Conservation (phyloP, 2,888 invertebrate species). For the Trichogramma evanescens region DNA sequence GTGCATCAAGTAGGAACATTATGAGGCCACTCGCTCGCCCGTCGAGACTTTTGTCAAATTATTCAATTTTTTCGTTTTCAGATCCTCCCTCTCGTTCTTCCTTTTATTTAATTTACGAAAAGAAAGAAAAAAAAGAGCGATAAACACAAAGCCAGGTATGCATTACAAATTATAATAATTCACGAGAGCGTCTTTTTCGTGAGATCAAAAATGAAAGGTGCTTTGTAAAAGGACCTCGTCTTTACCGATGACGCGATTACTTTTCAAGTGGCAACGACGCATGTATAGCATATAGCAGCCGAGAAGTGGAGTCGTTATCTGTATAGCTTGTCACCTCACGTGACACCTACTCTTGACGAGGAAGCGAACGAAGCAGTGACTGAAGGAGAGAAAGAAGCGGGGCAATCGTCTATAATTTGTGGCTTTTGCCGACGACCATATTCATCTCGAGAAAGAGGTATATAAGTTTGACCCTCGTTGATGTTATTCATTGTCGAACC, state of each 20-base stretch:
- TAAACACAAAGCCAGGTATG: too few species aligned
- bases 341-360: slow-evolving; percentile 25
- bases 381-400: slow-evolving; percentile 21
- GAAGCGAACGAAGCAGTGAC: too few species aligned
- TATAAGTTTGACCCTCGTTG: slow-evolving; percentile 25
- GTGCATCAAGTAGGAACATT: neutral
- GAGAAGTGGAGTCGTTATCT: slow-evolving; percentile 5
- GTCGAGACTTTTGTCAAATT: slow-evolving; percentile 3
- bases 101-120: too few species aligned
- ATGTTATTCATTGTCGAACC: slow-evolving; percentile 36
- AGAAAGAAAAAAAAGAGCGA: too few species aligned
- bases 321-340: slow-evolving; percentile 37
- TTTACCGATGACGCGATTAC: too few species aligned
- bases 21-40: slow-evolving; percentile 6
- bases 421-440: slow-evolving; percentile 31
- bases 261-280: too few species aligned
- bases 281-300: neutral
- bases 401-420: slow-evolving; percentile 43
- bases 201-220: too few species aligned
- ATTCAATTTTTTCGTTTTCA: too few species aligned
- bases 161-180: too few species aligned
- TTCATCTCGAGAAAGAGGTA: slow-evolving; percentile 7
- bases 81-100: too few species aligned
- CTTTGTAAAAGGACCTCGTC: too few species aligned
- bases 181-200: too few species aligned